Evolutionary conservation across 2,797 vertebrate species (phyloP), one percentile per base, ranked within the genome.

Genomic region (Tympanoctomys barrerae): DNA sequence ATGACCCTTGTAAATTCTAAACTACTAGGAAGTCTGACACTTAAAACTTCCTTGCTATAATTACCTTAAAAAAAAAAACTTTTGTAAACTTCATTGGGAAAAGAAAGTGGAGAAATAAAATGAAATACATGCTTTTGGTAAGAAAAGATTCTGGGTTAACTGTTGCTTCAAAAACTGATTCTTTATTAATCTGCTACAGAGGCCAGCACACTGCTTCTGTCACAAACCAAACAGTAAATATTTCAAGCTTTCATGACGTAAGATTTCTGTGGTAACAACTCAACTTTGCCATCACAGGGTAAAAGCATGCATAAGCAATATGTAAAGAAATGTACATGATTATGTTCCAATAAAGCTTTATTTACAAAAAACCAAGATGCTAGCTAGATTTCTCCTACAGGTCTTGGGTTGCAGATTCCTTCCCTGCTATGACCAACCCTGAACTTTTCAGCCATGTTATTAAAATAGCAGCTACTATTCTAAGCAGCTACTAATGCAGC

Each of bases 41-140:
- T 64, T 89, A 71, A 49, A 83, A 90, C 71, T 26, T 26, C 8
- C 39, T 88, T 61, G 21, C 59, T 88, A 7, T 77, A 59, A 49
- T 87, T 89, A 52, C 66, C 59, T 81, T 46, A 81, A 33, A 89
- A 84, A 89, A 49, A 54, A 89, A 84, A 89, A 49, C 54, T 77
- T 92, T 75, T 81, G 33, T 85, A 7, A 87, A 73, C 39, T 91
- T 75, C 22, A 28, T 28, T 78, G 61, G 59, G 26, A 26, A 79
- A 88, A 57, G 26, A 73, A 42, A 88, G 31, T 79, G 24, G n/a
- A 86, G 28, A 84, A 42, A 54, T 2, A 90, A 54, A 82, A 89
- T 42, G 28, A 87, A 78, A 62, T 86, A 68, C 26, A 9, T 81
- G 3, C 9, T 85, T 8, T 82, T 62, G 49, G 12, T 66, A 36